Base-by-base conservation (phyloP, 2,888 invertebrate species). In the Drosophila diplacantha region DNA sequence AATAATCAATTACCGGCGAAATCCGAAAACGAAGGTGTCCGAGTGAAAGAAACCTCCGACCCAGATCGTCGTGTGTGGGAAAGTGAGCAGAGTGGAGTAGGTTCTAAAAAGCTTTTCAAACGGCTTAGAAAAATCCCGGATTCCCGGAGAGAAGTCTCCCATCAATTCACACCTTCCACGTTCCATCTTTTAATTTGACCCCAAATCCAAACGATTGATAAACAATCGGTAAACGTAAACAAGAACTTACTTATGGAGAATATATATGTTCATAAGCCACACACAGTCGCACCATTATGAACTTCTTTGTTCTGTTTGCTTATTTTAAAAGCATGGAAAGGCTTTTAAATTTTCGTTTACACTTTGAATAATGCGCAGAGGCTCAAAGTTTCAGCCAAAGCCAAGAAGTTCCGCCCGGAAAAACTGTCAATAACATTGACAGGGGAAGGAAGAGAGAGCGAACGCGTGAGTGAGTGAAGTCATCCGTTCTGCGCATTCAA, bases 1-100 rank as follows among this genome's bases (percentile, higher is more conserved):
- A 61, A 66, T 66, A 69, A 66, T 66, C 65, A 66, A 66, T 66
- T 66, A 66, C 66, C 12, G 29, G 54, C 54, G 54, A 55, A 55
- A 55, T 54, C 29, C 31, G 31, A 56, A 54, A 63, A 55, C 51
- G 29, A 49, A 52, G 69, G 65, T 68, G 60, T 46, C 58, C 59
- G n/a, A 26, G 69, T 60, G 69, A 52, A 61, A 43, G 57, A 50
- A 38, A 31, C 35, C 39, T 43, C 51, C 51, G 46, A 43, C 34
- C 35, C 69, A 37, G 49, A 49, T 29, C 64, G 16, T 61, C 65
- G 65, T 66, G 65, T 66, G 65, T 69, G 69, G 65, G 65, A 66
- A 65, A 65, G 22, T 49, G 51, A 44, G 46, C 24, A 11, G 41
- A n/a, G 22, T 39, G 5, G 22, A 8, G 41, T 59, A 20, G 29